phyloP scores from a whole-genome alignment of 2,888 invertebrate species.

The Cosmorhoe ocellata region DNA sequence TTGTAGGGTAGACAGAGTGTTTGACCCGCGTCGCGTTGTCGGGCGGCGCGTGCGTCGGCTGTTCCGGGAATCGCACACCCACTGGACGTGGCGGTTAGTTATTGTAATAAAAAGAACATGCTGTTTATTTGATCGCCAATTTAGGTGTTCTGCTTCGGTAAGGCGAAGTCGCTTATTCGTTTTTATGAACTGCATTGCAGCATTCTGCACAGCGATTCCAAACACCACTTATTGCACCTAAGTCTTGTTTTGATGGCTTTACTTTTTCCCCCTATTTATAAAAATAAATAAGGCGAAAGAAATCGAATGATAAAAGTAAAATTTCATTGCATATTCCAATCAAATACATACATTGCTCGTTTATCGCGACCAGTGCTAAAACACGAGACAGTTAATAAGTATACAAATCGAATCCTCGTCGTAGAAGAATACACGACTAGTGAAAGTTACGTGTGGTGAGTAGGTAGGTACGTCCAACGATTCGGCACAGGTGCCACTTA shows the following conservation, averaged over 20 bases:
- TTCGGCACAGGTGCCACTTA: constrained; percentile 34
- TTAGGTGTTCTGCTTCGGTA: constrained; percentile 4
- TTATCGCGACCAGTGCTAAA: too few relatives aligned
- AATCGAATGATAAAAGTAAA: too few relatives aligned
- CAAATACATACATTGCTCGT: too few relatives aligned
- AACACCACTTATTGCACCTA: too few relatives aligned
- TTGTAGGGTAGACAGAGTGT: constrained; percentile 34
- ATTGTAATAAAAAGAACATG: constrained; percentile 35
- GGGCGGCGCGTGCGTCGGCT: constrained; percentile 60
- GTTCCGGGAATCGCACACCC: constrained; percentile 67
- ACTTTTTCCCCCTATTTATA: too few relatives aligned
- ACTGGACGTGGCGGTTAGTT: constrained; percentile 55
- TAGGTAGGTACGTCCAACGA: constrained; percentile 19
- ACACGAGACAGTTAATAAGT: too few relatives aligned
- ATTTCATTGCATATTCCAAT: too few relatives aligned
- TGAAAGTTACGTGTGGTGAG: constrained; percentile 29
- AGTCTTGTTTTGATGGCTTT: too few relatives aligned
- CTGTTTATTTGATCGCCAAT: constrained; percentile 11
- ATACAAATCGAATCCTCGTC: too few relatives aligned
- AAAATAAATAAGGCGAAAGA: too few relatives aligned
- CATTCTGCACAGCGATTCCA: not conserved
- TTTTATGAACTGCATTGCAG: not conserved
- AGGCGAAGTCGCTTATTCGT: not conserved
- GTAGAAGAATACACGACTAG: too few relatives aligned
- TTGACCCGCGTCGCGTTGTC: constrained; percentile 39